Percentiles rank a stretch among this genome's conserved stretches.
These are phyloP conservation scores for Eristalis tenax DNA, from an alignment of 2,888 invertebrate species.

Conservation along the genomic window DNA sequence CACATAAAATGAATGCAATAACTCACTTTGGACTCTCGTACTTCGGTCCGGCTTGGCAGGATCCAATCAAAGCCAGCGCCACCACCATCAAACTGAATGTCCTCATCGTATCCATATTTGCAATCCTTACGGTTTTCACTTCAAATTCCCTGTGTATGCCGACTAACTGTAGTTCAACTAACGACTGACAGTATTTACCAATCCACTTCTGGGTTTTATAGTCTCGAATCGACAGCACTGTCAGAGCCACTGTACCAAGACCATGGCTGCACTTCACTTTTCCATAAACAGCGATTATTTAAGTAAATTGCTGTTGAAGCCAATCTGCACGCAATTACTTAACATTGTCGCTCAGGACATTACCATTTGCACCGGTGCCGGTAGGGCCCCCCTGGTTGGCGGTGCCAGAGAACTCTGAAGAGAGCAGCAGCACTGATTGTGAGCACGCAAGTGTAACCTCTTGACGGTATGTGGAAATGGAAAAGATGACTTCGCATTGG, in stretches of 20 bases:
- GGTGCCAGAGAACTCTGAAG: not conserved
- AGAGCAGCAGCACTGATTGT: not conserved
- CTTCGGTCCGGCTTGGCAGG: slow-evolving; percentile 50
- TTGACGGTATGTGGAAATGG: slow-evolving; percentile 57
- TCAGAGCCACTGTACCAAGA: slow-evolving; percentile 56
- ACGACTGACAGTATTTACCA: slow-evolving; percentile 44
- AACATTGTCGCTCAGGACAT: slow-evolving; percentile 57
- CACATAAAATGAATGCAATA: not conserved
- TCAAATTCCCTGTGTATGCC: not conserved
- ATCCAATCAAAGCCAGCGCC: slow-evolving; percentile 26
- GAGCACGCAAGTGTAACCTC: slow-evolving; percentile 60
- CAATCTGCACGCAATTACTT: slow-evolving; percentile 66
- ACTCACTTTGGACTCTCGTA: slow-evolving; percentile 67
- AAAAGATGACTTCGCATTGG: slow-evolving; percentile 21
- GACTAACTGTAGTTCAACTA: slow-evolving; percentile 36
- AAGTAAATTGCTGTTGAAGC: slow-evolving; percentile 74
- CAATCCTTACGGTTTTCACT: slow-evolving; percentile 30
- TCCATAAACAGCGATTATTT: slow-evolving; percentile 75
- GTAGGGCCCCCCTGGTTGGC: not conserved
- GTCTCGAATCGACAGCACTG: slow-evolving; percentile 44
- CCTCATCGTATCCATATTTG: slow-evolving; percentile 52
- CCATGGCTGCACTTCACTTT: slow-evolving; percentile 39
- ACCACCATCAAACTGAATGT: slow-evolving; percentile 14
- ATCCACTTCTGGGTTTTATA: slow-evolving; percentile 53
- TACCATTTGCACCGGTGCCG: slow-evolving; percentile 6